Base-by-base conservation (phyloP, 92 coral and sea anemone genomes). In the Paramuricea clavata region DNA sequence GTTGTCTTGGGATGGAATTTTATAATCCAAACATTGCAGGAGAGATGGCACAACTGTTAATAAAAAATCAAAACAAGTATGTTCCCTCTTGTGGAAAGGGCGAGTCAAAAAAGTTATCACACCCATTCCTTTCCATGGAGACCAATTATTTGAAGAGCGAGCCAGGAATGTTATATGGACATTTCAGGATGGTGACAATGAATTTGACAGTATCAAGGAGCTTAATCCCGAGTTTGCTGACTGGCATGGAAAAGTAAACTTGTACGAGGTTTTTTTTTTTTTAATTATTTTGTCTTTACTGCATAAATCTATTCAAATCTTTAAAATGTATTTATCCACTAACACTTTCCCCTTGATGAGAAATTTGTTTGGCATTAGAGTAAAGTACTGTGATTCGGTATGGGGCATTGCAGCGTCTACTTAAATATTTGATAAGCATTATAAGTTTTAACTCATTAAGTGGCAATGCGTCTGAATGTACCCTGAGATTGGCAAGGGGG, bases 121-220 rank as follows among this genome's bases (percentile, higher is more conserved):
- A 19, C 65, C 49, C 0, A 22, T 56, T 15, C 69, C 69, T 11
- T 34, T 83, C 9, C 27, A 49, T 52, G 88, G 88, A 23, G 88
- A 84, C 49, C 88, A 84, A 19, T 42, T 84, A 2, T 52, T 49
- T 30, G 88, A 85, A 42, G 88, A 85, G 30, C 0, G 88, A 3
- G 73, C 88, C 11, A 8, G 75, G 11, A 52, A 85, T 74, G 88
- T 85, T 12, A 49, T 54, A 47, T 85, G 88, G 82, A 85, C 60
- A n/a, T 85, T 33, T 26, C 78, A 60, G 54, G 34, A 56, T 73
- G 88, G 82, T 7, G 82, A 85, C 69, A 85, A 74, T 47, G 60
- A 21, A 0, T 0, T 49, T 35, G 74, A 74, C 21, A 6, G 75
- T 3, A 32, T 85, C 25, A 36, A 74, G 16, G 88, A 82, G 2